phyloP scores from a whole-genome alignment of 2,888 invertebrate species.

The Drosophila mayaguana region DNA sequence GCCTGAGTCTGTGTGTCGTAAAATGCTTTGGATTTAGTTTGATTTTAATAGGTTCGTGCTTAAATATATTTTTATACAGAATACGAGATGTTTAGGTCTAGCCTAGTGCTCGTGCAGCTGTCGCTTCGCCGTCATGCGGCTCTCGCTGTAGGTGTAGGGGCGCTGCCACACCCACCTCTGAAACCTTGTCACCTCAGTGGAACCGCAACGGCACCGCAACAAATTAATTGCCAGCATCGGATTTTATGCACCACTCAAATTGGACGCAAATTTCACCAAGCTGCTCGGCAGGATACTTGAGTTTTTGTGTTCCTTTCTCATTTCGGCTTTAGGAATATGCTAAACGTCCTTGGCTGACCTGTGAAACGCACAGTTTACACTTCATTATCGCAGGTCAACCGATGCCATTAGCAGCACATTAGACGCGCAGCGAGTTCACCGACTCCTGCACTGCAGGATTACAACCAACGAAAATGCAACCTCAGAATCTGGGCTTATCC shows the following conservation, averaged over 20 bases:
- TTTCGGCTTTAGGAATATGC: constrained; percentile 7
- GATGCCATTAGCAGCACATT: constrained; percentile 74
- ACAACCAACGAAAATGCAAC: constrained; percentile 8
- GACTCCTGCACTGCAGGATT: constrained; percentile 4
- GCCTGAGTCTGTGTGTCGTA: constrained; percentile 28
- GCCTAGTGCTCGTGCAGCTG: constrained; percentile 23
- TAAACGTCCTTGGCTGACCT: constrained; percentile 55
- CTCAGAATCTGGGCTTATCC: constrained; percentile 24
- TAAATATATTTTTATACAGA: constrained; percentile 59
- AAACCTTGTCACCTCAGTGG: constrained; percentile 39
- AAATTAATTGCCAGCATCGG: constrained; percentile 57
- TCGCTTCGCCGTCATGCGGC: constrained; percentile 16
- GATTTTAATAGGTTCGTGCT: constrained; percentile 60
- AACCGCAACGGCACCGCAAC: constrained; percentile 66
- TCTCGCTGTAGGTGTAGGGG: not conserved
- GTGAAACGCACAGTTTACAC: constrained; percentile 66
- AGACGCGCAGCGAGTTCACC: constrained; percentile 50
- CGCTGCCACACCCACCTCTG: constrained; percentile 18
- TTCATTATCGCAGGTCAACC: constrained; percentile 80
- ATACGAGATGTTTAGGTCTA: constrained; percentile 29
- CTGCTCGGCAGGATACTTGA: constrained; percentile 43
- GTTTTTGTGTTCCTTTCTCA: not conserved
- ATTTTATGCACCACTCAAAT: constrained; percentile 52
- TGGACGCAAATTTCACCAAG: constrained; percentile 31
- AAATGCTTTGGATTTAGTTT: constrained; percentile 66